Evolutionary conservation across 2,113 vertebrate species (phyloP), one percentile per base, ranked within the genome.

Genomic region (Cavia porcellus): DNA sequence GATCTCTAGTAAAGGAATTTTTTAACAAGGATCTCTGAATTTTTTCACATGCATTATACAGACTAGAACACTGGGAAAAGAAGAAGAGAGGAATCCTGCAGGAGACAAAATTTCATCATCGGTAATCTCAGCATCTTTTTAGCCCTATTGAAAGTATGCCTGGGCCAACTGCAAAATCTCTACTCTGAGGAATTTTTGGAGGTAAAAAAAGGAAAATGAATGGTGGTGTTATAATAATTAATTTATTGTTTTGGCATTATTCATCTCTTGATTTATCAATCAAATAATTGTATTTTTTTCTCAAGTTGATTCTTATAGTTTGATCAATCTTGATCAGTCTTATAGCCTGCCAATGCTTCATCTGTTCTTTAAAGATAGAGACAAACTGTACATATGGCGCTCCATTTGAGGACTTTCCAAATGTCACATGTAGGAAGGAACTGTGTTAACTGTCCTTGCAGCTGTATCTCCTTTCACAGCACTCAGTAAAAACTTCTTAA

Each of bases 341-440:
- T 38, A 38, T 38, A 38, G 38, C 38, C 4, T 75, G n/a, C 75
- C 12, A 86, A 93, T n/a, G 80, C 8, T 10, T 85, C 24, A 42
- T 61, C 10, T 17, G n/a, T 75, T 75, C 6, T 0, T 28, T 59
- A 17, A 10, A 81, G 70, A 28, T 47, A 84, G 28, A 90, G 25
- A 70, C 3, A 68, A 7, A 15, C 4, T 72, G 3, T 17, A 47
- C 0, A 25, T 1, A 5, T n/a, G 61, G 3, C 12, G 9, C 0
- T 14, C 10, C n/a, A 24, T 52, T 50, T 32, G 47, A 70, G 4
- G 8, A 64, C 83, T 87, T 50, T 75, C 2, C 13, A 64, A 28
- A 28, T 38, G 17, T 28, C 28, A 30, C 19, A 35, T 28, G 19
- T 38, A 47, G 0, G 28, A 12, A 88, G 77, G 17, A 59, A 4